Evolutionary conservation across 2,113 vertebrate genomes (phyloP), one percentile per base, ranked within the genome.

Genomic region (Dasyornis broadbenti): DNA sequence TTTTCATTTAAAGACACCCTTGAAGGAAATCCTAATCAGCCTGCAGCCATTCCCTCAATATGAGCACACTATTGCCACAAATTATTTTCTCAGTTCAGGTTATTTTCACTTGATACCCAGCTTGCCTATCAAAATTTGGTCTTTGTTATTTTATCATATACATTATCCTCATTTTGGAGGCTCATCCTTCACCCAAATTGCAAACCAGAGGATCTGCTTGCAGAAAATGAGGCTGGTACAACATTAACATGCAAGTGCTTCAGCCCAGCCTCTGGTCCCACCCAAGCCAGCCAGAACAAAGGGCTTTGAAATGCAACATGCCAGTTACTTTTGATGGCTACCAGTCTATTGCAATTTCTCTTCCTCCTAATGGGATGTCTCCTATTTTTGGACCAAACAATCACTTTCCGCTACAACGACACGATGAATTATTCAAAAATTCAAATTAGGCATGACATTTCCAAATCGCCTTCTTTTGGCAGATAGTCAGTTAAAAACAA

Each of bases 361-460:
- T 95, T 90, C 88, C 82, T 88, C 85, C 66, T 94, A 91, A 92
- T 88, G 85, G 92, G 71, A 91, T 70, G 79, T 35, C 82, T 96
- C 92, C 93, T 96, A 90, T 96, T 96, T 95, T 90, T 73, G 90
- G 94, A 93, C 85, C 94, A 93, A 95, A 97, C 91, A 95, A 96
- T 83, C 60, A 39, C 85, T 94, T 96, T 92, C 87, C 0, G 5
- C 80, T 93, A 70, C 8, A 56, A 31, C 64, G 60, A 59, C 82
- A 52, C 15, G n/a, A 96, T 97, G 96, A 94, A 95, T 94, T 88
- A 97, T 96, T 96, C 95, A 96, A 61, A 92, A 80, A 93, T 96
- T 93, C 85, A 97, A 92, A 96, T 95, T 28, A 96, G 82, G 13
- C 19, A 21, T 90, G 93, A 93, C 95, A 95, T 96, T 95, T 96